Conservation (phyloP, 2,888 invertebrate species). For the Nebria salina region DNA sequence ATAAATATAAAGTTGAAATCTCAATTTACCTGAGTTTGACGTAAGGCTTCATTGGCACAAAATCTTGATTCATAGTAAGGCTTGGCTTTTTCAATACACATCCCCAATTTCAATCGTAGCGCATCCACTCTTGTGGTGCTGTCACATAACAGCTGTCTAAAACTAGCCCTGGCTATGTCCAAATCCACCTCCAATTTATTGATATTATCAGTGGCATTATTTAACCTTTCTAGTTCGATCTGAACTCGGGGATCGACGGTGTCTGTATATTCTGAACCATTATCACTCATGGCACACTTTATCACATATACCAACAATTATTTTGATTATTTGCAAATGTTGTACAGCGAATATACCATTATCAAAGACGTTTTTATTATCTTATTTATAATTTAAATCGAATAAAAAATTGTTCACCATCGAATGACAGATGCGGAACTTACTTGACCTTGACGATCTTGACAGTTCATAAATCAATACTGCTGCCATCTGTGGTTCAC, state of each 20-base stretch:
- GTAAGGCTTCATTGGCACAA: slow-evolving; percentile 83
- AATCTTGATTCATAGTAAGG: slow-evolving; percentile 92
- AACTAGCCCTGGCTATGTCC: slow-evolving; percentile 85
- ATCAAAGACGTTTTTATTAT: slow-evolving; percentile 21
- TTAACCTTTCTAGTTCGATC: slow-evolving; percentile 88
- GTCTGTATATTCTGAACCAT: slow-evolving; percentile 71
- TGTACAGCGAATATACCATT: slow-evolving; percentile 18
- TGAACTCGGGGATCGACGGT: slow-evolving; percentile 85
- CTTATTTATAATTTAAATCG: slow-evolving; percentile 29
- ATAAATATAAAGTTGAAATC: neutral
- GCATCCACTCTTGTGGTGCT: slow-evolving; percentile 84
- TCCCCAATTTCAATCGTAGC: slow-evolving; percentile 82
- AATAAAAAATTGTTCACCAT: slow-evolving; percentile 15
- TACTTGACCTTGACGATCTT: slow-evolving; percentile 10
- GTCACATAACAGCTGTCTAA: slow-evolving; percentile 83
- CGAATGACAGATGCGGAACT: slow-evolving; percentile 31
- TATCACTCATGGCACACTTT: slow-evolving; percentile 65
- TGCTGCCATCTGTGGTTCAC: slow-evolving; percentile 5
- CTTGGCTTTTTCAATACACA: slow-evolving; percentile 86
- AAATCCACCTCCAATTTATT: slow-evolving; percentile 90
- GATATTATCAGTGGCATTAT: slow-evolving; percentile 92
- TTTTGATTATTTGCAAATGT: slow-evolving; percentile 11
- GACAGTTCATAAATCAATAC: neutral
- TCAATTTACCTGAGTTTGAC: slow-evolving; percentile 80
- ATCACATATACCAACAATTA: slow-evolving; percentile 43